These are phyloP conservation scores for Pachyseris speciosa DNA, from an alignment of 64 coral and sea anemone species.

Conservation along the genomic window DNA sequence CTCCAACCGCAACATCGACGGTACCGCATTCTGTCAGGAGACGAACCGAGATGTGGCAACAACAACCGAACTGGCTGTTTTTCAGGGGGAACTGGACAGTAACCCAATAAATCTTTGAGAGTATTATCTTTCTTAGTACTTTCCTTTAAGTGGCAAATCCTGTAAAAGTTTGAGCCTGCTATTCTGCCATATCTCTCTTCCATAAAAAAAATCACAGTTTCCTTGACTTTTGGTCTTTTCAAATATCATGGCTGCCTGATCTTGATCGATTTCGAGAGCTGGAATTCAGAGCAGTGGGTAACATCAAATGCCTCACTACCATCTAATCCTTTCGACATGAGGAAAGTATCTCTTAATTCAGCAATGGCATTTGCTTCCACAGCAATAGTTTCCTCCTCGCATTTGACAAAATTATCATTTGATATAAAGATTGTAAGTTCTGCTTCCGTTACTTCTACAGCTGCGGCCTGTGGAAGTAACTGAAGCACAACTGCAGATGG, in stretches of 20 bases:
- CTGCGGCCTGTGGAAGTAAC: conserved; percentile 27
- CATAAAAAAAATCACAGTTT: conserved; percentile 38
- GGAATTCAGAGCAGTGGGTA: background rate
- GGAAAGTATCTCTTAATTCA: conserved; percentile 32
- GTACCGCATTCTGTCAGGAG: background rate
- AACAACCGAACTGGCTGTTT: too few species aligned
- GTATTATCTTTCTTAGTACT: conserved; percentile 43
- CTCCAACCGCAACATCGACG: background rate
- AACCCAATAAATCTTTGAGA: conserved; percentile 33
- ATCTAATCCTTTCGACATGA: conserved; percentile 5
- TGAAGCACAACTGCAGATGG: conserved; percentile 42
- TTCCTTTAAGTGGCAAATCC: conserved; percentile 58
- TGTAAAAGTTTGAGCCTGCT: conserved; percentile 64
- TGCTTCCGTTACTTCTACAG: conserved; percentile 32
- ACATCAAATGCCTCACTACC: background rate
- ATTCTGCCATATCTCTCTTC: conserved; percentile 28
- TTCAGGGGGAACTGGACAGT: conserved; percentile 54
- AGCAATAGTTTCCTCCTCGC: conserved; percentile 45
- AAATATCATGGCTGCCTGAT: conserved; percentile 32
- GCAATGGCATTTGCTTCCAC: conserved; percentile 45
- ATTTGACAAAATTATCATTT: conserved; percentile 4
- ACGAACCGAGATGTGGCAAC: too few species aligned
- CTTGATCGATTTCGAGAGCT: conserved; percentile 9
- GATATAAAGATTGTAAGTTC: conserved; percentile 22
- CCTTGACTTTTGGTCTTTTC: conserved; percentile 45